Evolutionary conservation across 2,888 invertebrate genomes (phyloP).

Genomic region (Yponomeuta evonymella): DNA sequence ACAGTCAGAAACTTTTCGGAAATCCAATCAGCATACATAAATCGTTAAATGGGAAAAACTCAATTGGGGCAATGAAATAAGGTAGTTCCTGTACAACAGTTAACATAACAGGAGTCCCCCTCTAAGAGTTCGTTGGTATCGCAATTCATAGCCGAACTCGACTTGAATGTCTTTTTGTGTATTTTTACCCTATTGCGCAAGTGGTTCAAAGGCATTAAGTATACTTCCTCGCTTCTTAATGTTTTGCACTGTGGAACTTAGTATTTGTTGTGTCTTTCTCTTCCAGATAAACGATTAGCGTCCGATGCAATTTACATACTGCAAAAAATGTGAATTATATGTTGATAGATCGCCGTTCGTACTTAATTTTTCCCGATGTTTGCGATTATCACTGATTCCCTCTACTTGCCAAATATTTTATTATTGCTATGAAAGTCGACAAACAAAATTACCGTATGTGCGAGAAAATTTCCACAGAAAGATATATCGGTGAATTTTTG

Average conservation of each 20-base stretch:
- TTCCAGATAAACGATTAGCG: not conserved
- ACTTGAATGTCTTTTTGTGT: constrained; percentile 9
- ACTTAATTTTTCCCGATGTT: too few relatives aligned
- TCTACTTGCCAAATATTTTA: not conserved
- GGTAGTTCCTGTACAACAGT: constrained; percentile 16
- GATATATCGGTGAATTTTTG: constrained; percentile 65
- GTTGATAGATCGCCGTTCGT: too few relatives aligned
- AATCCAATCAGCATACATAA: constrained; percentile 52
- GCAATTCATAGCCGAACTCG: not conserved
- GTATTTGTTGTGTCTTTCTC: constrained; percentile 1
- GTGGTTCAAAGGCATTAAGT: constrained; percentile 3
- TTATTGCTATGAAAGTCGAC: constrained; percentile 6
- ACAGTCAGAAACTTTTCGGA: constrained; percentile 35
- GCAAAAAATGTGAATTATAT: too few relatives aligned
- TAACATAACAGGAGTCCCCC: constrained; percentile 12
- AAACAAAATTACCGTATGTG: constrained; percentile 16
- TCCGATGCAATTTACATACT: not conserved
- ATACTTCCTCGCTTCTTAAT: not conserved
- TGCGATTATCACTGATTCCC: too few relatives aligned
- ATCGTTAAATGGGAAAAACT: constrained; percentile 42
- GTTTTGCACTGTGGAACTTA: not conserved
- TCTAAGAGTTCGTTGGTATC: not conserved
- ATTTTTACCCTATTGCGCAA: constrained; percentile 10
- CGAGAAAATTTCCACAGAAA: constrained; percentile 37
- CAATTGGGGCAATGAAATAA: constrained; percentile 29